Base-by-base conservation (phyloP, 2,888 invertebrate species). In the Cryptophagus acutangulus region DNA sequence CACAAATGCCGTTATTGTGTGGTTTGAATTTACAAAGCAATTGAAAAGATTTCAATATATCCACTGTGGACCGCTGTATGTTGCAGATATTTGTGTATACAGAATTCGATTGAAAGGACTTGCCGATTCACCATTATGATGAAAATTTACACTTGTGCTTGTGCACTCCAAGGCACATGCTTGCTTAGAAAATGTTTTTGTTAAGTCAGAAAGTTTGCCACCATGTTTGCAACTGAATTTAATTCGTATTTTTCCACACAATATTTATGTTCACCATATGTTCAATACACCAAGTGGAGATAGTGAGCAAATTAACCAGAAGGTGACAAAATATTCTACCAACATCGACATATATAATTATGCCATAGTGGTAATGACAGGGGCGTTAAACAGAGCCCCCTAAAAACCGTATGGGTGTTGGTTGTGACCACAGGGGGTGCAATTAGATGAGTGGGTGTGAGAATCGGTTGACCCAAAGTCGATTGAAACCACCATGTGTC, bases 131-230 rank as follows among this genome's bases (percentile, higher is more conserved):
- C 62, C 57, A 67, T 69, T 69, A 67, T 68, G 66, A 67, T 68
- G 67, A 69, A 68, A 69, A 69, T 69, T 69, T 68, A 69, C 69
- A 69, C 69, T 68, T 67, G 68, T 68, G 69, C 69, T 68, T 67
- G 68, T 68, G 69, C 69, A 67, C 69, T 69, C 67, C 64, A 67
- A 67, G 67, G 66, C 67, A 63, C 61, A 63, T 63, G 65, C 62
- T 58, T 49, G 43, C 65, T 26, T 26, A 13, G 62, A 58, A 58
- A 55, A 61, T 58, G 54, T 61, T 58, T 62, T 63, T 66, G 62
- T 63, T 52, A 58, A 57, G 58, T 57, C 54, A 54, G 61, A 58
- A 61, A 63, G 62, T 64, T 66, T 64, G 60, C 62, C n/a, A n/a
- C n/a, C n/a, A n/a, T n/a, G 54, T 57, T 62, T 62, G 58, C 56